Percentiles rank a stretch among this genome's conserved stretches.
phyloP scores from a whole-genome alignment of 1,140 invertebrate species.

The Drosophila lini region DNA sequence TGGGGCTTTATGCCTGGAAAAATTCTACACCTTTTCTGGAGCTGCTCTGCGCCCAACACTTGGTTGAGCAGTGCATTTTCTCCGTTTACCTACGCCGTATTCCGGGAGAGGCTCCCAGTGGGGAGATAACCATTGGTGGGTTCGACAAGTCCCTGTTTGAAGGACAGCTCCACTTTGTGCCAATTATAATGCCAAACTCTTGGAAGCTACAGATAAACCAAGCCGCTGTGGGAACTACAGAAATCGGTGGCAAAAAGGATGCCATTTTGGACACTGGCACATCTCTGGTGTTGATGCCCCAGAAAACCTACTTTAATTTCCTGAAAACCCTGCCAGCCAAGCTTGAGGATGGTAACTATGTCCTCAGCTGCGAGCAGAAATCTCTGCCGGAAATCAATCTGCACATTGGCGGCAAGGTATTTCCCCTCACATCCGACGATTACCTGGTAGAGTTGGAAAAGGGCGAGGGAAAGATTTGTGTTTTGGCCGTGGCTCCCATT shows the following conservation, averaged over 20 bases:
- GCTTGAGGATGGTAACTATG: not conserved
- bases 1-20: constrained; percentile 93
- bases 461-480: constrained; percentile 7
- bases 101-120: constrained; percentile 85
- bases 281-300: constrained; percentile 89
- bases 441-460: constrained; percentile 29
- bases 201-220: constrained; percentile 73
- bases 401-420: constrained; percentile 33
- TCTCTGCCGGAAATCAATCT: constrained; percentile 35
- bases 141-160: constrained; percentile 44
- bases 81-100: constrained; percentile 94
- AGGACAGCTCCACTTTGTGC: constrained; percentile 66
- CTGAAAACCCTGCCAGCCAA: constrained; percentile 15
- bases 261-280: constrained; percentile 92
- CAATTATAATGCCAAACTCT: constrained; percentile 52
- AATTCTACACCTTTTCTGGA: constrained; percentile 96
- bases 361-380: constrained; percentile 11
- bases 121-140: constrained; percentile 69
- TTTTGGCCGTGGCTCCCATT: constrained; percentile 33
- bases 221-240: constrained; percentile 6
- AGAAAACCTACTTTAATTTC: constrained; percentile 83
- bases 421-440: constrained; percentile 25
- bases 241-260: constrained; percentile 84
- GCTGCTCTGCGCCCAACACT: constrained; percentile 93
- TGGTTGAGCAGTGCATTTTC: constrained; percentile 92